Conservation (phyloP, 2,113 vertebrate species). For the Hippocampus zosterae region DNA sequence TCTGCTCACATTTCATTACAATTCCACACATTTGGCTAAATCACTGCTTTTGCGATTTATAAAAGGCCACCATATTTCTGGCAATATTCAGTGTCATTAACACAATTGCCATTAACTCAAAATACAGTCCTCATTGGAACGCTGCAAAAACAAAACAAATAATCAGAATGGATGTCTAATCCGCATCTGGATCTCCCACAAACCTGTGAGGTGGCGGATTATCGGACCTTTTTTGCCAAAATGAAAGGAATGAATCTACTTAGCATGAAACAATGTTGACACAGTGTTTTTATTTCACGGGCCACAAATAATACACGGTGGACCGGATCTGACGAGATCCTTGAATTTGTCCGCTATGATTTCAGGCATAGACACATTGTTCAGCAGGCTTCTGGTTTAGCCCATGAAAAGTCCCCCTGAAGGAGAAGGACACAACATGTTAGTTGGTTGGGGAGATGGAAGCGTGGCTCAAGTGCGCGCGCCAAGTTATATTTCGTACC, state of each 20-base stretch:
- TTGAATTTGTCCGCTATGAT: neutral
- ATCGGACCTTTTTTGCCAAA: too few relatives aligned
- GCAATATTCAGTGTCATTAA: too few relatives aligned
- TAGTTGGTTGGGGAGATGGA: neutral
- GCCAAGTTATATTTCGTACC: conserved; percentile 43
- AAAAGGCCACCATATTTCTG: too few relatives aligned
- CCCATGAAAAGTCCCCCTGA: conserved; percentile 74
- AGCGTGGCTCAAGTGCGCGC: neutral
- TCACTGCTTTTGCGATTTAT: neutral
- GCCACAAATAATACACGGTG: neutral
- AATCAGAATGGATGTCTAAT: too few relatives aligned
- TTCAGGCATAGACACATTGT: neutral
- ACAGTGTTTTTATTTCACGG: neutral
- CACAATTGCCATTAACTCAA: too few relatives aligned
- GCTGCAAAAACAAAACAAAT: too few relatives aligned
- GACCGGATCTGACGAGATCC: neutral
- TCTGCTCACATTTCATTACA: neutral
- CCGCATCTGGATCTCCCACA: too few relatives aligned
- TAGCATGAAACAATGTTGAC: neutral
- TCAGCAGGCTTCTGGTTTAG: conserved; percentile 23
- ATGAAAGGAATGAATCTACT: too few relatives aligned
- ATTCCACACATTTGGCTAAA: neutral
- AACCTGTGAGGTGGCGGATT: too few relatives aligned
- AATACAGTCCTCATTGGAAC: too few relatives aligned
- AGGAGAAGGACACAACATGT: conserved; percentile 6